Evolutionary conservation across 2,888 invertebrate genomes (phyloP), one percentile per base, ranked within the genome.

Genomic region (Tipula lateralis): DNA sequence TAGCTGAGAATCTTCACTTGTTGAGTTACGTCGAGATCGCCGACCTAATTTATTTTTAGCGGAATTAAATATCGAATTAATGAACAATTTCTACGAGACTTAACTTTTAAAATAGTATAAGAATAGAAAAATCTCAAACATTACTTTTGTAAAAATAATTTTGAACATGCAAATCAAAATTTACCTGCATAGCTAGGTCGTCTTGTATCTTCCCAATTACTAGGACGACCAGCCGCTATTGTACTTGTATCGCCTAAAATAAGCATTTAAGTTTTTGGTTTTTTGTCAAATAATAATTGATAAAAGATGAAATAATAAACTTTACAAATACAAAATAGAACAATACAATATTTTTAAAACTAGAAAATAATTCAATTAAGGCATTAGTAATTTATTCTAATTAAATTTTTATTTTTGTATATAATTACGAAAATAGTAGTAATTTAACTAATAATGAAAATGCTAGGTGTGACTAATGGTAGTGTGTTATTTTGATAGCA

Each of bases 1-100:
- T 87, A 97, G 91, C 89, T 97, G 96, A 36, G 96, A 96, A 89
- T 97, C 97, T 89, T 97, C 97, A 86, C 94, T 93, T 84, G 95
- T 92, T 86, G 96, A 97, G 88, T 96, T 96, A 86, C 96, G 92
- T 19, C 97, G 92, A 83, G 96, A 97, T 83, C 97, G 92, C 2
- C 96, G 93, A 0, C 96, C 96, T 85, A 94, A 93, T 90, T 81
- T 82, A 12, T 84, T 29, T 84, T 13, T 7, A 82, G 16, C 19
- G 24, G 29, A 84, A 36, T 81, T 16, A 29, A 50, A 84, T 82
- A 85, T 19, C 13, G 84, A 19, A 83, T 19, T 84, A 84, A 66
- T 24, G n/a, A 83, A 13, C 66, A 39, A n/a, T 44, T 34, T 83
- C 83, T 34, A 30, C 30, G 13, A 30, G n/a, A 30, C 82, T 82